Conservation (phyloP, 2,888 invertebrate genomes). For the Spisula solida region DNA sequence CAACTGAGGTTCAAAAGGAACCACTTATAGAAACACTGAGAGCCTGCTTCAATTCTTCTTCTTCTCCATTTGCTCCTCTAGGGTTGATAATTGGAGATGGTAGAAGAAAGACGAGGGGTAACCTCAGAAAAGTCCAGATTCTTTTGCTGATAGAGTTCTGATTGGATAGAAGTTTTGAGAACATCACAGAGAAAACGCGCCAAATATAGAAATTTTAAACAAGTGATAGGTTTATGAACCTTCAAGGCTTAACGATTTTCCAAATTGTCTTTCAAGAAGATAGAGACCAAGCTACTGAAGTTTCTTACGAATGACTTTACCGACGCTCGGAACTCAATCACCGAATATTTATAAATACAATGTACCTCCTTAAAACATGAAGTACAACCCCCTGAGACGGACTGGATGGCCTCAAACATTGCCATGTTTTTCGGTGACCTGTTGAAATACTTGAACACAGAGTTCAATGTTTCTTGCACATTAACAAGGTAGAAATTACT, state of each 20-base stretch:
- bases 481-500: slow-evolving; percentile 63
- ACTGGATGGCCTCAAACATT: slow-evolving; percentile 30
- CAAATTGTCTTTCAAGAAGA: slow-evolving; percentile 60
- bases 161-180: slow-evolving; percentile 59
- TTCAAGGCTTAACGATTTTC: slow-evolving; percentile 50
- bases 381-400: neutral
- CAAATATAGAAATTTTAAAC: slow-evolving; percentile 66
- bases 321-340: slow-evolving; percentile 62
- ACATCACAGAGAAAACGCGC: slow-evolving; percentile 64
- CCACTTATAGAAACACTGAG: slow-evolving; percentile 41
- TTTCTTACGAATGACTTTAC: slow-evolving; percentile 55
- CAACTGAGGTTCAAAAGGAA: slow-evolving; percentile 53
- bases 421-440: slow-evolving; percentile 47
- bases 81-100: slow-evolving; percentile 41
- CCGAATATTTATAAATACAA: slow-evolving; percentile 54
- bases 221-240: slow-evolving; percentile 63
- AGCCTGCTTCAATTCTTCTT: slow-evolving; percentile 32
- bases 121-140: slow-evolving; percentile 67
- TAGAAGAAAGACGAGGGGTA: slow-evolving; percentile 55
- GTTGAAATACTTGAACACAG: slow-evolving; percentile 50
- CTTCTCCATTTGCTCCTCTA: slow-evolving; percentile 14
- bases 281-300: slow-evolving; percentile 45
- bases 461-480: slow-evolving; percentile 63
- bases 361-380: slow-evolving; percentile 19
- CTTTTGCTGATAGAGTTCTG: slow-evolving; percentile 62